Evolutionary conservation across 2,888 invertebrate species (phyloP).

Genomic region (Aporophyla lueneburgensis): DNA sequence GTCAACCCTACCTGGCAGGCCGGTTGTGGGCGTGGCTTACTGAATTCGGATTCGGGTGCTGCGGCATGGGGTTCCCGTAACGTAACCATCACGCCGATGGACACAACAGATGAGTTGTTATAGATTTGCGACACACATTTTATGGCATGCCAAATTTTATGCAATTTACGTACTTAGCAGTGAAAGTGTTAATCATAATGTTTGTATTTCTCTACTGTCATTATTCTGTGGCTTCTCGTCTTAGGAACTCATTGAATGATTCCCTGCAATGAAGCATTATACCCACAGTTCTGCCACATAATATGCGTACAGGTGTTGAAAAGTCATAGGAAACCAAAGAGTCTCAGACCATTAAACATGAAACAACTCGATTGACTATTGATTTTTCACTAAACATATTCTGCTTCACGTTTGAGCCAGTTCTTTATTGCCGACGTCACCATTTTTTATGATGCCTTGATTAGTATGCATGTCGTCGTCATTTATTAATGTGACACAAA

Average conservation of each 20-base stretch:
- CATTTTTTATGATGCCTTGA: not conserved
- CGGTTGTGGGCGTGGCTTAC: too few species aligned
- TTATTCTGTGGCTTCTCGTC: not conserved
- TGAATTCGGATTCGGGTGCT: too few species aligned
- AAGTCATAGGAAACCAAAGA: not conserved
- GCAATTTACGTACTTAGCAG: too few species aligned
- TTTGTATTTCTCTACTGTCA: not conserved
- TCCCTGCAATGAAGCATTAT: too few species aligned
- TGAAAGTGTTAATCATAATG: not conserved
- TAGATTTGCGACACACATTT: too few species aligned
- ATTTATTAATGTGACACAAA: conserved; percentile 24
- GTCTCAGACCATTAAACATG: not conserved
- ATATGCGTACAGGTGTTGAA: not conserved
- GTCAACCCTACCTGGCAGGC: too few species aligned
- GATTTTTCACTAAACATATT: conserved; percentile 32
- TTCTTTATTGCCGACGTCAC: conserved; percentile 8
- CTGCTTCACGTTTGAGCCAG: not conserved
- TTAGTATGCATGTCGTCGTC: not conserved
- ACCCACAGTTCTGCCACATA: not conserved
- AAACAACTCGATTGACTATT: conserved; percentile 13
- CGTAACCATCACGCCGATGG: too few species aligned
- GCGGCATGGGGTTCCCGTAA: too few species aligned
- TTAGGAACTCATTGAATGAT: not conserved
- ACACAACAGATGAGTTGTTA: too few species aligned
- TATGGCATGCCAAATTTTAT: too few species aligned